Conservation (phyloP, 2,797 vertebrate genomes). For the Poeciliopsis presidionis region DNA sequence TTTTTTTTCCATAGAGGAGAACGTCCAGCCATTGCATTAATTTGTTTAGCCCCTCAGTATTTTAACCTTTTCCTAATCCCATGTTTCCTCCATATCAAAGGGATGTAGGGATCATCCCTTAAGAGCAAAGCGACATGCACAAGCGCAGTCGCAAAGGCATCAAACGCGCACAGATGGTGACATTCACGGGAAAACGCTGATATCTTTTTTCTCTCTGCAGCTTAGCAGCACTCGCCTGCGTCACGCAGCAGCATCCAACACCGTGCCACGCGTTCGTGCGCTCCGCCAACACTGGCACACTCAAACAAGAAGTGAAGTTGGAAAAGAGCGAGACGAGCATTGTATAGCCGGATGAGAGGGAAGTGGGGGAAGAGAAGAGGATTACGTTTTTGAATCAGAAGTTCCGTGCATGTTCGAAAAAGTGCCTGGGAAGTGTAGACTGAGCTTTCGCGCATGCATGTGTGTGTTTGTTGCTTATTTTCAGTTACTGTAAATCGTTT, state of each 20-base stretch:
- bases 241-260: conserved; percentile 23
- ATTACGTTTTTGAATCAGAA: conserved; percentile 58
- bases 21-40: neutral
- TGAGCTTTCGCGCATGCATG: conserved; percentile 3
- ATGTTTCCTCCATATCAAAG: conserved; percentile 37
- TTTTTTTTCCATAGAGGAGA: conserved; percentile 13
- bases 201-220: conserved; percentile 29
- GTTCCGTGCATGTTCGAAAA: conserved; percentile 36
- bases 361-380: conserved; percentile 59
- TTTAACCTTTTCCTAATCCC: conserved; percentile 28
- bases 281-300: conserved; percentile 8
- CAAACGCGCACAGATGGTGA: conserved; percentile 45
- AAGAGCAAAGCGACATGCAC: conserved; percentile 11
- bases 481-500: conserved; percentile 38
- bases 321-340: conserved; percentile 27
- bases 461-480: conserved; percentile 22
- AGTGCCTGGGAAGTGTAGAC: conserved; percentile 33
- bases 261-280: neutral
- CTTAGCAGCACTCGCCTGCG: conserved; percentile 34
- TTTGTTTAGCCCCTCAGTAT: conserved; percentile 1
- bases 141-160: conserved; percentile 21
- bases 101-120: conserved; percentile 39
- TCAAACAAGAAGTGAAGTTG: conserved; percentile 30
- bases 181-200: conserved; percentile 38
- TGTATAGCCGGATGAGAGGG: conserved; percentile 28